A percentile compares a stretch with the other conserved stretches of the same genome.
Evolutionary conservation across 2,113 vertebrate genomes (phyloP).

Genomic region (Salvelinus namaycush): DNA sequence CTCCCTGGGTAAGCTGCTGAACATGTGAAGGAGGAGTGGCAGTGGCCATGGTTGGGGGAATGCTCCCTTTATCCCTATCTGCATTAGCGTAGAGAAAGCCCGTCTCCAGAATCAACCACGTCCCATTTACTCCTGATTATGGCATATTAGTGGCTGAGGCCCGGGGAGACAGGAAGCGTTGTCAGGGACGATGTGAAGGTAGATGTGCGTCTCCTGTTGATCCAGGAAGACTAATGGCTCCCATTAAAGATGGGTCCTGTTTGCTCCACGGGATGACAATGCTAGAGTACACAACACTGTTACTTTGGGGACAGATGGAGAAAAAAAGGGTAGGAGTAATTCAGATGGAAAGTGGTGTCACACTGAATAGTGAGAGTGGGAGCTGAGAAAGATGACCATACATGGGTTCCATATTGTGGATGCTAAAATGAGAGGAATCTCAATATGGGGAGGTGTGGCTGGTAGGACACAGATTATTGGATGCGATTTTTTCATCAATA

Average conservation of each 20-base stretch:
- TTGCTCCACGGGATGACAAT: conserved; percentile 32
- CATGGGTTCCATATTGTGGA: not conserved
- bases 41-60: not conserved
- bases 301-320: conserved; percentile 26
- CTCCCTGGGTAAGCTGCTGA: conserved; percentile 1
- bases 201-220: conserved; percentile 38
- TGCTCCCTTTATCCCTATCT: conserved; percentile 4
- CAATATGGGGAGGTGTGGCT: not conserved
- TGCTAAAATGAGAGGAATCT: not conserved
- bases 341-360: not conserved
- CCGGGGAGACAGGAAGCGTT: conserved; percentile 25
- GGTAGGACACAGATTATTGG: too few relatives aligned
- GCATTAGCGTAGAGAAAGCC: conserved; percentile 16
- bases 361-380: not conserved
- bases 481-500: too few relatives aligned
- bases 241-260: conserved; percentile 46
- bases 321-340: conserved; percentile 20
- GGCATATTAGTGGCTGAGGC: conserved; percentile 20
- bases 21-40: conserved; percentile 12
- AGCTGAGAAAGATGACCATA: not conserved
- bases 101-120: conserved; percentile 32
- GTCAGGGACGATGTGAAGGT: conserved; percentile 29
- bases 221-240: conserved; percentile 40
- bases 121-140: conserved; percentile 45
- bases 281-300: conserved; percentile 30